Evolutionary conservation across 92 coral and sea anemone genomes (phyloP).

Genomic region (Paramuricea clavata): DNA sequence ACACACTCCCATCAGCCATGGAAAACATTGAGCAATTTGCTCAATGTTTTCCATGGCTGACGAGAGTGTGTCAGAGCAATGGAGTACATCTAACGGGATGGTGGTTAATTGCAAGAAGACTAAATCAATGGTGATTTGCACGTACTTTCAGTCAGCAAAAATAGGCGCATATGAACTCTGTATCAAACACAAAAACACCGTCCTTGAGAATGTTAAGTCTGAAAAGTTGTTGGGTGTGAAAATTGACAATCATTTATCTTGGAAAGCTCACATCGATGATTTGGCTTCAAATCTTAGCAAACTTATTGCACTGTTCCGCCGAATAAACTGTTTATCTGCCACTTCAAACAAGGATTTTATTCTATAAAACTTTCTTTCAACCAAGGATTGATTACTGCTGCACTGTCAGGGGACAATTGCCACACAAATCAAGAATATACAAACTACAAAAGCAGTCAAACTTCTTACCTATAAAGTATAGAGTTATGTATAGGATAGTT

Average conservation of each 20-base stretch:
- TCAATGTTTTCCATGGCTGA: too few relatives aligned
- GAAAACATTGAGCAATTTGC: background rate
- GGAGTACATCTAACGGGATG: background rate
- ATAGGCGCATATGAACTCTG: background rate
- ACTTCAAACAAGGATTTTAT: constrained; percentile 15
- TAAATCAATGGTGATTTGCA: background rate
- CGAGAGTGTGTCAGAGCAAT: too few relatives aligned
- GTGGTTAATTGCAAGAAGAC: background rate
- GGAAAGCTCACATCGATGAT: constrained; percentile 43
- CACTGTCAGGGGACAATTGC: constrained; percentile 49
- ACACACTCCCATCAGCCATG: background rate
- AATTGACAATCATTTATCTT: constrained; percentile 42
- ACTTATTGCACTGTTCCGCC: constrained; percentile 29
- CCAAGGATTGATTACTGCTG: constrained; percentile 41
- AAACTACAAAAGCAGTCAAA: constrained; percentile 28
- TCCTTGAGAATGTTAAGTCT: background rate
- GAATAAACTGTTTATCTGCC: constrained; percentile 43
- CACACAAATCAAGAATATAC: constrained; percentile 37
- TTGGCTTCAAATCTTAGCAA: constrained; percentile 25
- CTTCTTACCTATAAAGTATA: background rate
- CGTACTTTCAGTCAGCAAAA: constrained; percentile 12
- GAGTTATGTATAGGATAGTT: constrained; percentile 20
- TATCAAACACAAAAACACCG: background rate
- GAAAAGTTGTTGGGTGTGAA: constrained; percentile 35
- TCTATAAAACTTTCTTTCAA: constrained; percentile 36